phyloP scores from a whole-genome alignment of 2,888 invertebrate species.

The Epiblema foenella region DNA sequence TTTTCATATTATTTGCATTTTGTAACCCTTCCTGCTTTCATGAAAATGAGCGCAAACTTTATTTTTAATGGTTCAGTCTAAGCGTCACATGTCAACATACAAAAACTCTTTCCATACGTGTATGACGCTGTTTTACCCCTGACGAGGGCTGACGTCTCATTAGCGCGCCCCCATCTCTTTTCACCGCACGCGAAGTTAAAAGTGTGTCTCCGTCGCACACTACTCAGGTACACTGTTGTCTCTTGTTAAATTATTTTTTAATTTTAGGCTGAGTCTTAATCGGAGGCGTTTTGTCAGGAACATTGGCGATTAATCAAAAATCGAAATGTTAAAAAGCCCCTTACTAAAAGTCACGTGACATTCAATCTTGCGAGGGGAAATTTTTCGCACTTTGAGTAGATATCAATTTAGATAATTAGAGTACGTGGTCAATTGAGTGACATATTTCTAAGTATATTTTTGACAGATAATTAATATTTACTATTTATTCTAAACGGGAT shows the following conservation, averaged over 20 bases:
- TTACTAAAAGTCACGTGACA: too few species aligned
- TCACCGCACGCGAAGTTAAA: not conserved
- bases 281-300: not conserved
- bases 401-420: too few species aligned
- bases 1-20: too few species aligned
- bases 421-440: too few species aligned
- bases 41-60: not conserved
- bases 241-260: constrained; percentile 33
- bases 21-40: not conserved
- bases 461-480: too few species aligned
- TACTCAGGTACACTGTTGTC: constrained; percentile 31
- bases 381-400: too few species aligned
- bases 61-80: constrained; percentile 14
- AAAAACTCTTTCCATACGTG: constrained; percentile 20
- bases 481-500: too few species aligned
- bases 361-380: too few species aligned
- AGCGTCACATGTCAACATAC: constrained; percentile 27
- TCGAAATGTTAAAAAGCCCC: too few species aligned
- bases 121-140: constrained; percentile 31
- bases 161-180: constrained; percentile 19
- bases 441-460: too few species aligned
- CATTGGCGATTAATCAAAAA: not conserved
- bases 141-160: constrained; percentile 36
- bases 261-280: constrained; percentile 24
- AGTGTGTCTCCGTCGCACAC: constrained; percentile 16